These are phyloP conservation scores for Tyto alba DNA, from an alignment of 2,113 vertebrate species.

Conservation along the genomic window DNA sequence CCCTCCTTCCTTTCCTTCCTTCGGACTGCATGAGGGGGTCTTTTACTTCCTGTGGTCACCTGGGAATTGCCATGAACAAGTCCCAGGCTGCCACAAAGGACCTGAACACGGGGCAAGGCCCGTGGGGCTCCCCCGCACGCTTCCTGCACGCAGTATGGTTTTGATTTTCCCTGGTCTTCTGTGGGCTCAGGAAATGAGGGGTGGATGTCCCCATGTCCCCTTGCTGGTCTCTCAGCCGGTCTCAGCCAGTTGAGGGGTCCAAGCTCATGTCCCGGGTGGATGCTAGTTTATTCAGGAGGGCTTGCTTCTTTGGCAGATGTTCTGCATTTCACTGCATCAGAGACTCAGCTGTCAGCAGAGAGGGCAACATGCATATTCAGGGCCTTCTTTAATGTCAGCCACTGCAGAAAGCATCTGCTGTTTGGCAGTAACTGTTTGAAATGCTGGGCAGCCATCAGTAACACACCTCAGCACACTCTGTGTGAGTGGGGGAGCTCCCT, in stretches of 20 bases:
- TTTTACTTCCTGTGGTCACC: neutral
- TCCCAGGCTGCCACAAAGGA: neutral
- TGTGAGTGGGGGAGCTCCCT: neutral
- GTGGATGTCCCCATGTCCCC: neutral
- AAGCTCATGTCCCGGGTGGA: neutral
- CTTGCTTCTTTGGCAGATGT: neutral
- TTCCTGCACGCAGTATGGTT: neutral
- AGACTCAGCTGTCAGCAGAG: neutral
- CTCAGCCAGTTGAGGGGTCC: neutral
- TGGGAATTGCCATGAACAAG: neutral
- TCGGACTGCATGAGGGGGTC: neutral
- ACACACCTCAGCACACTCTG: neutral
- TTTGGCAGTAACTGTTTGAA: neutral
- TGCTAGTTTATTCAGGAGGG: neutral
- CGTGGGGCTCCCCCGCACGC: fast-evolving
- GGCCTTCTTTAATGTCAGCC: neutral
- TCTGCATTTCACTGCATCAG: neutral
- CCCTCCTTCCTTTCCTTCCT: fast-evolving
- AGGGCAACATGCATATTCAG: neutral
- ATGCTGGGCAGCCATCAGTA: neutral
- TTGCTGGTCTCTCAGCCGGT: neutral
- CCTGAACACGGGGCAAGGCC: neutral
- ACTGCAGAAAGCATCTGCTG: neutral
- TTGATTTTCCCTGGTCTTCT: neutral
- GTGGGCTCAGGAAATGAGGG: neutral